These are phyloP conservation scores for Myocastor coypus DNA, from an alignment of 2,113 vertebrate species.

Conservation along the genomic window DNA sequence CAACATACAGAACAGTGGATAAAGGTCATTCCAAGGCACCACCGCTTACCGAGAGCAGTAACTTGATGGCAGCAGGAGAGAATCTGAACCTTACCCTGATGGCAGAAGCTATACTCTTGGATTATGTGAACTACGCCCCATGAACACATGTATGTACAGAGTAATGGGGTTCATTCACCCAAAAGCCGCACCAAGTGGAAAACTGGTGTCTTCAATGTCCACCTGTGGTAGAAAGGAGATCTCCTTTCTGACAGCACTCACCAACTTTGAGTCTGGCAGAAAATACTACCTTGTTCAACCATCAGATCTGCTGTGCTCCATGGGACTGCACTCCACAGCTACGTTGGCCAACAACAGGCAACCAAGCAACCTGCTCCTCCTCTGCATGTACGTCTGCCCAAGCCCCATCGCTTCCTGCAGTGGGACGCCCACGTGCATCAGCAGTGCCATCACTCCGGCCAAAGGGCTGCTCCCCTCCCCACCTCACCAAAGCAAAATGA, in stretches of 20 bases:
- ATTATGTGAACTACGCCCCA: not conserved
- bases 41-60: not conserved
- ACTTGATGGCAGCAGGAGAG: not conserved
- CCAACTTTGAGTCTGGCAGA: not conserved
- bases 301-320: not conserved
- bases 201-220: not conserved
- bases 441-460: not conserved
- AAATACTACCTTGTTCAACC: not conserved
- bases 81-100: not conserved
- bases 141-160: not conserved
- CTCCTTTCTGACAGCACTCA: not conserved
- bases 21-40: not conserved
- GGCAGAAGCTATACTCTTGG: not conserved
- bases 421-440: not conserved
- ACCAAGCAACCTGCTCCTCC: not conserved
- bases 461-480: not conserved
- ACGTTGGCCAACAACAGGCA: not conserved
- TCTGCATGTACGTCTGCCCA: not conserved
- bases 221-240: not conserved
- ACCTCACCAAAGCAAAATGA: not conserved
- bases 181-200: not conserved
- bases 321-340: not conserved
- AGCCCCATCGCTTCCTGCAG: not conserved
- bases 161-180: not conserved
- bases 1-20: not conserved